Evolutionary conservation across 2,888 invertebrate species (phyloP), one percentile per base, ranked within the genome.

Genomic region (Caradrina clavipalpis): DNA sequence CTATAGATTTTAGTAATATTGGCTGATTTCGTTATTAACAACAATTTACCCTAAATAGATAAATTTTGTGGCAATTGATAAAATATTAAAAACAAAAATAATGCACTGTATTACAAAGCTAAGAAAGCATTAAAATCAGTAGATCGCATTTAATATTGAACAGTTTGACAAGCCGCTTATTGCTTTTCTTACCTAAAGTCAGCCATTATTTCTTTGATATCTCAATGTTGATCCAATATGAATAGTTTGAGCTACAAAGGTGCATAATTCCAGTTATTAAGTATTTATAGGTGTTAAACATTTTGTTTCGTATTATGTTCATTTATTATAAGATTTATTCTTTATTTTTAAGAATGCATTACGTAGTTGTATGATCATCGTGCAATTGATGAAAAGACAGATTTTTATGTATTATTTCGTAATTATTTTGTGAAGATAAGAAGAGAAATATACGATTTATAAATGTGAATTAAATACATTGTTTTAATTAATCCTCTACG

Each of bases 401-500:
- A 83, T 77, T 85, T 82, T 86, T 86, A 87, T 90, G 88, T 91
- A 89, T 89, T 88, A 90, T 89, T 91, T 90, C 86, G 80, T 87
- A 81, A 82, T 86, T 86, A 85, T 84, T 86, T 87, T 86, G 61
- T 81, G 78, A 67, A 87, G 83, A 84, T 89, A 88, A 87, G 87
- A 90, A 87, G 88, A 91, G 87, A 89, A 93, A 89, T 94, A 94
- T 92, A 94, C 92, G 92, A 93, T 93, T 92, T 94, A 93, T 94
- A 90, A 92, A 94, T 94, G 94, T 94, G 90, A 89, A 88, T 76
- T 78, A 79, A 56, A 80, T 50, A 57, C 47, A 78, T 82, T 86
- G 86, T 91, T 91, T 90, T 78, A 80, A 84, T 88, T 31, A 5
- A 54, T 53, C 26, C 19, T 15, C 13, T 22, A n/a, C 21, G 19